Evolutionary conservation across 1,140 invertebrate genomes (phyloP).

Genomic region (Delia radicum): DNA sequence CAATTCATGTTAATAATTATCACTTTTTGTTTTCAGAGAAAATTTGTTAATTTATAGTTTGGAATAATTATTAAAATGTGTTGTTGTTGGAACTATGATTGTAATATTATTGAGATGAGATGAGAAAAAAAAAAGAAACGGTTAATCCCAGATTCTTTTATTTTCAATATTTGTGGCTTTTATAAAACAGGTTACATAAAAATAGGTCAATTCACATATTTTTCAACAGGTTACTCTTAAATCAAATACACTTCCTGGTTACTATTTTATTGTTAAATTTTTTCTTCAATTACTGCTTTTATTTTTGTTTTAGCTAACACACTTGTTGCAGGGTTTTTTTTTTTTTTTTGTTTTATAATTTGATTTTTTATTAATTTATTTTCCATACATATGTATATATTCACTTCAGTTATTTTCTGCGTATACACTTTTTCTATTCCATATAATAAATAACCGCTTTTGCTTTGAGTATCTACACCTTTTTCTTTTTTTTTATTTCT

Average conservation of each 20-base stretch:
- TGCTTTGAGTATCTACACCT: slow-evolving; percentile 19
- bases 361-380: not conserved
- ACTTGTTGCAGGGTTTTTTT: slow-evolving; percentile 7
- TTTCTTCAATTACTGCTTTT: not conserved
- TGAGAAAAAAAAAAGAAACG: not conserved
- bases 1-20: not conserved
- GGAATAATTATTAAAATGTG: too few species aligned
- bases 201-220: slow-evolving; percentile 42
- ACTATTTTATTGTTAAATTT: not conserved
- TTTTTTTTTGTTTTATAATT: not conserved
- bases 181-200: slow-evolving; percentile 54
- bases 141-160: slow-evolving; percentile 25
- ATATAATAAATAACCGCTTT: not conserved
- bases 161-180: slow-evolving; percentile 27
- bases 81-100: too few species aligned
- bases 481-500: not conserved
- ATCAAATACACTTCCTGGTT: slow-evolving; percentile 15
- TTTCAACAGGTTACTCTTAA: slow-evolving; percentile 18
- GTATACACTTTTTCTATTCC: slow-evolving; percentile 13
- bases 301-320: slow-evolving; percentile 13
- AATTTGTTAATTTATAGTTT: not conserved
- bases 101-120: too few species aligned
- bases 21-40: slow-evolving; percentile 2
- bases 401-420: slow-evolving; percentile 23
- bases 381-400: slow-evolving; percentile 8